These are phyloP conservation scores for Rhea pennata DNA, from an alignment of 2,113 vertebrate species.

Conservation along the genomic window DNA sequence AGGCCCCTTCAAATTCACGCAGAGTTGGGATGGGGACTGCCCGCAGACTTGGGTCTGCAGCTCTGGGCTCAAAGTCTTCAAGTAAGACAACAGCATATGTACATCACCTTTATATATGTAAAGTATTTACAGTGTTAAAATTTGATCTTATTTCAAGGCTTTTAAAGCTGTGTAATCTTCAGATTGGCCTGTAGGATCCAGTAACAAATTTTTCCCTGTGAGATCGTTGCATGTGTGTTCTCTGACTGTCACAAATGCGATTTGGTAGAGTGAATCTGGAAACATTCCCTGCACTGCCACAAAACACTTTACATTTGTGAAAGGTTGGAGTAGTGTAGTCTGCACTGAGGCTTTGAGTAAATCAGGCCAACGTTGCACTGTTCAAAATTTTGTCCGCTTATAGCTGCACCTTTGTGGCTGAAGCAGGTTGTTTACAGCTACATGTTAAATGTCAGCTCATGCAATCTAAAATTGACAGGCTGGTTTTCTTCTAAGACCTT, in stretches of 20 bases:
- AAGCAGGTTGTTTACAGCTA: background rate
- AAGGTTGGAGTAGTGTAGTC: background rate
- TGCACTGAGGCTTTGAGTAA: background rate
- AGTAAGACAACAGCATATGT: slow-evolving; percentile 69
- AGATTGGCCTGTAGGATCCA: background rate
- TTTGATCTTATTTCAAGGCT: background rate
- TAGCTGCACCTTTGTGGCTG: background rate
- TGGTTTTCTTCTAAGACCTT: background rate
- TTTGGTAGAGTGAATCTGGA: background rate
- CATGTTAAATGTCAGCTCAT: background rate
- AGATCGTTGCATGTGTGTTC: background rate
- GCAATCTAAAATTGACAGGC: background rate
- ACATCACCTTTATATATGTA: background rate
- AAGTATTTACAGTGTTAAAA: background rate
- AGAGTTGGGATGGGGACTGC: slow-evolving; percentile 83
- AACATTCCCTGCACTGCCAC: background rate
- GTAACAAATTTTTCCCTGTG: background rate
- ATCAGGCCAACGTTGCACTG: background rate
- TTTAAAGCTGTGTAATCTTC: background rate
- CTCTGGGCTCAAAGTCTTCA: slow-evolving; percentile 82
- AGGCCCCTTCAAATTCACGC: slow-evolving; percentile 84
- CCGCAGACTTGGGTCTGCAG: slow-evolving; percentile 85
- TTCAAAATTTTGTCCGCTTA: background rate
- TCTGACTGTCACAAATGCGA: accelerated
- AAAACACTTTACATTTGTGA: background rate